These are phyloP conservation scores for Pongo abelii DNA, from an alignment of 2,113 vertebrate species.

Conservation along the genomic window DNA sequence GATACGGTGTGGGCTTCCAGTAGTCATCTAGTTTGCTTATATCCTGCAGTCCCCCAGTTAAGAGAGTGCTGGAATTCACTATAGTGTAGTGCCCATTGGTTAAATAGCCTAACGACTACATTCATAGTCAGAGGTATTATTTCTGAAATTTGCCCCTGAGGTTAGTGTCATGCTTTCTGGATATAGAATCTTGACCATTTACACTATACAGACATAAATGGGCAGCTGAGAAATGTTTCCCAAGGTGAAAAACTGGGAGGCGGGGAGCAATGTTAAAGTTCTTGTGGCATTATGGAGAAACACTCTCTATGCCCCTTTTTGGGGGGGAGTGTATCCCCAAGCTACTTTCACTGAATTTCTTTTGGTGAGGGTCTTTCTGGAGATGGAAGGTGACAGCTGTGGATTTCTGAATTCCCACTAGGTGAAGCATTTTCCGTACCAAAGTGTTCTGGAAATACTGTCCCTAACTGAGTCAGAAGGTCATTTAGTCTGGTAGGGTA, in stretches of 20 bases:
- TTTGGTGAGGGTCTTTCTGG: not conserved
- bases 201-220: not conserved
- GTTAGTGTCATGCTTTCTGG: not conserved
- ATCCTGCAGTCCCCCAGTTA: not conserved
- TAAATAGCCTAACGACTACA: not conserved
- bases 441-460: not conserved
- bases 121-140: not conserved
- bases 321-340: not conserved
- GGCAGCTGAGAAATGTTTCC: not conserved
- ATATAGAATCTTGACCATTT: not conserved
- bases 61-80: not conserved
- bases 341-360: constrained; percentile 16
- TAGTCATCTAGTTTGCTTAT: not conserved
- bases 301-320: not conserved
- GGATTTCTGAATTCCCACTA: constrained; percentile 36
- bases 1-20: not conserved
- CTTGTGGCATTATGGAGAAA: not conserved
- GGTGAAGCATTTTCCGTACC: not conserved
- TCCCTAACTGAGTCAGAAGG: not conserved
- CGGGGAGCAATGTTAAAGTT: not conserved
- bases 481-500: not conserved
- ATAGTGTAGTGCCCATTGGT: not conserved
- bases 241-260: not conserved
- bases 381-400: not conserved
- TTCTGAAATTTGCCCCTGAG: not conserved